These are phyloP conservation scores for Zaprionus inermis DNA, from an alignment of 1,140 invertebrate species.

Conservation along the genomic window DNA sequence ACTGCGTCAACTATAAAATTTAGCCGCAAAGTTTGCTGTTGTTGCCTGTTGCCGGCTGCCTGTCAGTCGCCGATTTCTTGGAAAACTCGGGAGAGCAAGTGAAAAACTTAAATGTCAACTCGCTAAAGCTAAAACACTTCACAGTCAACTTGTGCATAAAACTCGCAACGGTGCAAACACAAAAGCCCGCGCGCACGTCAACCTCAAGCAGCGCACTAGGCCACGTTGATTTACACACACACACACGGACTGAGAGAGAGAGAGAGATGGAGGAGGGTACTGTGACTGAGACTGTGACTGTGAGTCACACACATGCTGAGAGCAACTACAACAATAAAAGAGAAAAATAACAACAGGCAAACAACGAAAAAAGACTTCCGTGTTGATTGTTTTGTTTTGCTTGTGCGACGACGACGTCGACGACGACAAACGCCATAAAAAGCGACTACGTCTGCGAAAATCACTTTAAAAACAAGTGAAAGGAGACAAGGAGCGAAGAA, in stretches of 20 bases:
- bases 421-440: slow-evolving; percentile 73
- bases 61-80: slow-evolving; percentile 28
- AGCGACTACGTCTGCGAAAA: slow-evolving; percentile 74
- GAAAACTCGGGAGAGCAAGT: slow-evolving; percentile 26
- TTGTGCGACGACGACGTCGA: slow-evolving; percentile 44
- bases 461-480: slow-evolving; percentile 78
- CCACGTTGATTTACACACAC: slow-evolving; percentile 69
- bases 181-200: slow-evolving; percentile 70
- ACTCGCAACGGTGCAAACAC: slow-evolving; percentile 62
- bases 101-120: slow-evolving; percentile 76
- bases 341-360: slow-evolving; percentile 50
- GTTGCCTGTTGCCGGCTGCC: slow-evolving; percentile 4
- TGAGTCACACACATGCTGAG: slow-evolving; percentile 38
- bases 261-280: slow-evolving; percentile 8
- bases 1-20: slow-evolving; percentile 29
- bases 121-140: slow-evolving; percentile 76
- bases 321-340: slow-evolving; percentile 40
- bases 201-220: slow-evolving; percentile 79
- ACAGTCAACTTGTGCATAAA: slow-evolving; percentile 66
- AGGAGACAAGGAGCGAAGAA: slow-evolving; percentile 38
- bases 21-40: slow-evolving; percentile 24
- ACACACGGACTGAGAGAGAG: neutral
- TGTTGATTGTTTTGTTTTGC: slow-evolving; percentile 79
- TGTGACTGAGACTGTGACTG: neutral
- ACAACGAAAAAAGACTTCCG: slow-evolving; percentile 73